Percentiles rank a stretch among this genome's conserved stretches.
phyloP scores from a whole-genome alignment of 2,797 vertebrate species.

The Tokudaia muenninki region DNA sequence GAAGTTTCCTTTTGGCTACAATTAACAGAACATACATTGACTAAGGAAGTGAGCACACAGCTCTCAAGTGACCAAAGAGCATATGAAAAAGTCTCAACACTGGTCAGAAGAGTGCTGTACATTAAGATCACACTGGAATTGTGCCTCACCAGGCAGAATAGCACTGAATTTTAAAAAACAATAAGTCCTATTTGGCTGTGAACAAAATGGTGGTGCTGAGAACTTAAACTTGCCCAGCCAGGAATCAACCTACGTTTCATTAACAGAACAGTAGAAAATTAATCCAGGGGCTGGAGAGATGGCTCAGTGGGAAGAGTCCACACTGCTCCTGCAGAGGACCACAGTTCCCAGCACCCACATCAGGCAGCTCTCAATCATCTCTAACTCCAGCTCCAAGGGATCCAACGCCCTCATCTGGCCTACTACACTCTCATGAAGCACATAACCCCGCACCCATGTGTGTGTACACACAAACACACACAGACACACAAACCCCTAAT shows the following conservation, averaged over 20 bases:
- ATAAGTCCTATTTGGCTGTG: not conserved
- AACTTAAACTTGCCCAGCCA: not conserved
- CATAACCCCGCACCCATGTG: too few species aligned
- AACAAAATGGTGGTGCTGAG: not conserved
- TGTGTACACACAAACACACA: not conserved
- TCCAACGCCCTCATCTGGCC: not conserved
- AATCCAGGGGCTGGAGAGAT: not conserved
- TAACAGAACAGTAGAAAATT: not conserved
- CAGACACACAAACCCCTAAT: not conserved
- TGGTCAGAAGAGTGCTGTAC: too few species aligned
- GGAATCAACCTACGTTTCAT: not conserved
- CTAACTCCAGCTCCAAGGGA: not conserved
- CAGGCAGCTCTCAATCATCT: not conserved
- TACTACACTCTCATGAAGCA: not conserved
- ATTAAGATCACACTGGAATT: not conserved
- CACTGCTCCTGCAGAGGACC: not conserved
- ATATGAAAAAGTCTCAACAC: not conserved
- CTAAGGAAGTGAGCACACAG: not conserved
- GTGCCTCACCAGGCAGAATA: not conserved
- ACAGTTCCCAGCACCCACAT: too few species aligned
- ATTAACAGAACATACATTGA: not conserved
- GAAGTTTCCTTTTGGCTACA: constrained; percentile 13
- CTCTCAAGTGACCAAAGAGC: not conserved
- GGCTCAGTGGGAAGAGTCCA: not conserved
- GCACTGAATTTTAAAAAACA: not conserved